Evolutionary conservation across 1,140 invertebrate species (phyloP).

Genomic region (Hylyphantes graminicola): DNA sequence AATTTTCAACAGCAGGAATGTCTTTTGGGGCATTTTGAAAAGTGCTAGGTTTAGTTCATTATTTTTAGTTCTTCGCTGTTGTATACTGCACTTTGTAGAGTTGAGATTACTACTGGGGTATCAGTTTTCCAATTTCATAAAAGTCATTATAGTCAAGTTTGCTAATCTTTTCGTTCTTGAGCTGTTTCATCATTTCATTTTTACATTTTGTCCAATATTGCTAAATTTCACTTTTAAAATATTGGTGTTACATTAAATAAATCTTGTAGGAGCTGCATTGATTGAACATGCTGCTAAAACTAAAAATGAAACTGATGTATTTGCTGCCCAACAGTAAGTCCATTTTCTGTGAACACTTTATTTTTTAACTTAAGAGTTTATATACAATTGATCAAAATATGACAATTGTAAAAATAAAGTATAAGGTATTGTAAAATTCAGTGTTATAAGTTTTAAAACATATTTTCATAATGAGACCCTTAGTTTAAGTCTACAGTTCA

Average conservation of each 20-base stretch:
- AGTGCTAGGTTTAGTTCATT: too few relatives aligned
- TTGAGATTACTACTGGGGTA: too few relatives aligned
- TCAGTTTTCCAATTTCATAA: not conserved
- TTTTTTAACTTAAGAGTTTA: not conserved
- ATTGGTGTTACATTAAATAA: not conserved
- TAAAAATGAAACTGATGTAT: conserved; percentile 8
- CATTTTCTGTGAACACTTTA: not conserved
- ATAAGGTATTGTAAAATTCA: not conserved
- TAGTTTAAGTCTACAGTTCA: too few relatives aligned
- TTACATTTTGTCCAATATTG: not conserved
- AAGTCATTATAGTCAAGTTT: not conserved
- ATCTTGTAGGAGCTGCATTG: conserved; percentile 29
- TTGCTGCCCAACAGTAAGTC: conserved; percentile 29
- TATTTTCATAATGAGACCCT: not conserved
- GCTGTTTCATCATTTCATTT: not conserved
- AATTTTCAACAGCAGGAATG: too few relatives aligned
- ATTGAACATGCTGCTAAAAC: conserved; percentile 40
- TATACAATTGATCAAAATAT: not conserved
- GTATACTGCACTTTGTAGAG: too few relatives aligned
- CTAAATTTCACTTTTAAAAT: not conserved
- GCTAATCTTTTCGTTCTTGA: not conserved
- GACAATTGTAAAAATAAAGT: too few relatives aligned
- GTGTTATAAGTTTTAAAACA: not conserved
- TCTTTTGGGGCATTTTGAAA: too few relatives aligned
- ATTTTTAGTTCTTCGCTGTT: too few relatives aligned